phyloP scores from a whole-genome alignment of 2,888 invertebrate genomes.

The Harpalus rufipes region DNA sequence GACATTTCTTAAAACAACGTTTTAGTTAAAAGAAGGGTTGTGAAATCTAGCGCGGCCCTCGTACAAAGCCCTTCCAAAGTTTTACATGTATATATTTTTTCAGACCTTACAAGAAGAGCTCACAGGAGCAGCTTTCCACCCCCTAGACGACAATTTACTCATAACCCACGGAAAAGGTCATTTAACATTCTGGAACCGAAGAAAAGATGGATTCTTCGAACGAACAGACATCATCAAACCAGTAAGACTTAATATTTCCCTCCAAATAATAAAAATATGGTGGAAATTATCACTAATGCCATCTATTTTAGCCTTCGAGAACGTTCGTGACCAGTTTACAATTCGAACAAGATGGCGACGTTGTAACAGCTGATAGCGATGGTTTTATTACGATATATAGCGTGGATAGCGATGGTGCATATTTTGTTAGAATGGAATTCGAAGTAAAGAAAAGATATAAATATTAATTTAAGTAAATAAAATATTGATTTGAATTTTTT shows the following conservation, averaged over 20 bases:
- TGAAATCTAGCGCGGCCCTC: no score
- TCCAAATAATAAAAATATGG: not conserved
- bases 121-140: slow-evolving; percentile 94
- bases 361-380: slow-evolving; percentile 94
- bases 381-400: slow-evolving; percentile 95
- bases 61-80: no score
- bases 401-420: slow-evolving; percentile 92
- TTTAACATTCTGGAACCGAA: slow-evolving; percentile 94
- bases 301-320: slow-evolving; percentile 84
- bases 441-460: slow-evolving; percentile 79
- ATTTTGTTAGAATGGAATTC: slow-evolving; percentile 92
- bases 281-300: not conserved
- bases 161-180: slow-evolving; percentile 96
- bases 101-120: slow-evolving; percentile 94
- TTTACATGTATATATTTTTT: slow-evolving; percentile 68
- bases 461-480: no score
- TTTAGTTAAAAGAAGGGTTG: no score
- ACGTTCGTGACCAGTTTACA: slow-evolving; percentile 92
- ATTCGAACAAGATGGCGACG: slow-evolving; percentile 94
- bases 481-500: slow-evolving; percentile 68
- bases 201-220: slow-evolving; percentile 94
- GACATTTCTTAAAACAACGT: no score
- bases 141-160: slow-evolving; percentile 92
- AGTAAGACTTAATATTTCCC: slow-evolving; percentile 76
- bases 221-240: slow-evolving; percentile 93